Base-by-base conservation (phyloP, 2,888 invertebrate genomes). In the Flabesymbios commensalis region DNA sequence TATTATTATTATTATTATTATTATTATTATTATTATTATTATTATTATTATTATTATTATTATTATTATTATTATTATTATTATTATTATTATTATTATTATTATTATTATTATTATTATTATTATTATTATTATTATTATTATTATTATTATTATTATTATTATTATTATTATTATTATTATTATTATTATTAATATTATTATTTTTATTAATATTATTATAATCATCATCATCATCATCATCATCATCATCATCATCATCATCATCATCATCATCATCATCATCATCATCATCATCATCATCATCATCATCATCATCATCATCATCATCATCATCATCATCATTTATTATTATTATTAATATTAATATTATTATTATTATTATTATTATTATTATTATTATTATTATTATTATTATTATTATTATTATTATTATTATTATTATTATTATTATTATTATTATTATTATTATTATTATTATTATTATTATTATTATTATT, bases 161-260 rank as follows among this genome's bases (percentile, higher is more conserved):
- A 55, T 31, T 52, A 39, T 43, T 58, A 39, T 28, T 58, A 58
- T 19, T 58, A 52, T 29, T 48, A 58, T 31, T 51, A 58, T 42
- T 47, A 58, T 22, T 47, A 52, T 29, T 1, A 52, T 31, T 52
- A 52, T 22, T 47, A 58, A 26, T 33, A 52, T 29, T 31, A 58
- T 29, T 33, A 58, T 1, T 31, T 51, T 41, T 22, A 52, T 3
- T 47, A 57, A n/a, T 47, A 60, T 28, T 33, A 32, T 29, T 33
- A n/a, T n/a, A n/a, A n/a, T n/a, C n/a, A n/a, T n/a, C n/a, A n/a
- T n/a, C n/a, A n/a, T n/a, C n/a, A n/a, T 10, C 36, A 3, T 19
- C 48, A 28, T 31, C 56, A 22, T 10, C 56, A 33, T 29, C 45
- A 33, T 19, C 43, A 49, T 33, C 45, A 28, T 33, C 45, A 3